These are phyloP conservation scores for Nothobranchius furzeri DNA, from an alignment of 2,113 vertebrate genomes.

Conservation along the genomic window DNA sequence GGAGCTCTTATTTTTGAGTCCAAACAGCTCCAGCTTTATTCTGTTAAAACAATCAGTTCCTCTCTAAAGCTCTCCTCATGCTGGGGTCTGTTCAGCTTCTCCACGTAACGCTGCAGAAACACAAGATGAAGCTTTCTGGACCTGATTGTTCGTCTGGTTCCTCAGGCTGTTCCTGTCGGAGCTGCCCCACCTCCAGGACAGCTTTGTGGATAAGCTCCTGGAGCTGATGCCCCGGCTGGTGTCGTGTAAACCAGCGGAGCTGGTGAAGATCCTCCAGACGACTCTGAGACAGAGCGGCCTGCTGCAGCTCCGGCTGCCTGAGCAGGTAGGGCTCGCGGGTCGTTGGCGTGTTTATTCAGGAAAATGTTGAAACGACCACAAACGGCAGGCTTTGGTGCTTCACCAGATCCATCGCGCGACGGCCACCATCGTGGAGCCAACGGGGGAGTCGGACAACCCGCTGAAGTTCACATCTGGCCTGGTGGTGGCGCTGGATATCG, in stretches of 20 bases:
- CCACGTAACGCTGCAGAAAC: background rate
- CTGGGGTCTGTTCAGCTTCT: too few relatives aligned
- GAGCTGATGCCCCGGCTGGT: conserved; percentile 93
- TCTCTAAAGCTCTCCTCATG: too few relatives aligned
- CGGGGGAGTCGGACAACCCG: conserved; percentile 95
- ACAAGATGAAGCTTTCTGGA: too few relatives aligned
- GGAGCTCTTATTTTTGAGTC: too few relatives aligned
- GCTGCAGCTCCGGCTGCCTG: conserved; percentile 88
- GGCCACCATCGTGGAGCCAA: conserved; percentile 93
- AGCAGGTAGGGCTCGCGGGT: conserved; percentile 78
- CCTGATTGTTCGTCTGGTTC: background rate
- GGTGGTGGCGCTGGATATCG: conserved; percentile 93
- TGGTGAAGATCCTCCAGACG: conserved; percentile 93
- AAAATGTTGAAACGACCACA: too few relatives aligned
- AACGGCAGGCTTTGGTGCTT: too few relatives aligned
- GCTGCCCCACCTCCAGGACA: conserved; percentile 91
- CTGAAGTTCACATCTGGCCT: conserved; percentile 91
- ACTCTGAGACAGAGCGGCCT: conserved; percentile 89
- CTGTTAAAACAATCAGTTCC: too few relatives aligned
- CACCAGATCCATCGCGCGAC: conserved; percentile 88
- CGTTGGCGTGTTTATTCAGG: too few relatives aligned
- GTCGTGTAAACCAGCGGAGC: conserved; percentile 88
- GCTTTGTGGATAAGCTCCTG: conserved; percentile 92
- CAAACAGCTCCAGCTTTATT: too few relatives aligned
- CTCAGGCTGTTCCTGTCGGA: conserved; percentile 88